Conservation (phyloP, 2,888 invertebrate genomes). For the Blomia tropicalis region DNA sequence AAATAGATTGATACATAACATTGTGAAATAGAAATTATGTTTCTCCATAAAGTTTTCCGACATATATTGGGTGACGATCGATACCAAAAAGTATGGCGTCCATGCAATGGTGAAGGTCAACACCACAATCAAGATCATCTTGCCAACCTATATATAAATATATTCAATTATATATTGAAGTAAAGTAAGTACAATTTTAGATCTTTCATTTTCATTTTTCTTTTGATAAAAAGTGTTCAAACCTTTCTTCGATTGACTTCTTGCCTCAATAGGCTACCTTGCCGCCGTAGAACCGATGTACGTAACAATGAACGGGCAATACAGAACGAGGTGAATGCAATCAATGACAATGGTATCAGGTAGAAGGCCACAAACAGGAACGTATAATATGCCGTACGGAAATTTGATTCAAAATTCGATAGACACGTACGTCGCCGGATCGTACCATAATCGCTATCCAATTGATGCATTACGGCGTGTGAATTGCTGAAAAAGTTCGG, state of each 20-base stretch:
- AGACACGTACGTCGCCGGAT: conserved; percentile 37
- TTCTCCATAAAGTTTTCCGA: conserved; percentile 35
- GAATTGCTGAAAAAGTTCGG: conserved; percentile 33
- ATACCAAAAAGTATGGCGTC: conserved; percentile 39
- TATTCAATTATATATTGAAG: not conserved
- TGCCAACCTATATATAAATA: conserved; percentile 36
- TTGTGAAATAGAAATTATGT: conserved; percentile 38
- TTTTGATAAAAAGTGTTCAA: too few species aligned
- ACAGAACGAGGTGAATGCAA: conserved; percentile 33
- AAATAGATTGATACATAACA: conserved; percentile 38
- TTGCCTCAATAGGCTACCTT: conserved; percentile 31
- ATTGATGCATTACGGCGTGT: conserved; percentile 31
- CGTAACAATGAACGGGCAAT: conserved; percentile 33
- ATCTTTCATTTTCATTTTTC: not conserved
- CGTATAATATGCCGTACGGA: conserved; percentile 36
- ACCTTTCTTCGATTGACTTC: conserved; percentile 34
- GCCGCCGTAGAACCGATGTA: conserved; percentile 32
- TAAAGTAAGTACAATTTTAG: not conserved
- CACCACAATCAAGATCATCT: conserved; percentile 39
- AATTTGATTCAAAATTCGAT: conserved; percentile 36
- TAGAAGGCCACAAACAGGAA: conserved; percentile 37
- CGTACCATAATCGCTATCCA: conserved; percentile 35
- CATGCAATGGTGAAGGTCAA: conserved; percentile 37
- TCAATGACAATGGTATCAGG: conserved; percentile 36
- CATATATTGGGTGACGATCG: conserved; percentile 37